These are phyloP conservation scores for Poecilia velifera DNA, from an alignment of 2,797 vertebrate species.

Conservation along the genomic window DNA sequence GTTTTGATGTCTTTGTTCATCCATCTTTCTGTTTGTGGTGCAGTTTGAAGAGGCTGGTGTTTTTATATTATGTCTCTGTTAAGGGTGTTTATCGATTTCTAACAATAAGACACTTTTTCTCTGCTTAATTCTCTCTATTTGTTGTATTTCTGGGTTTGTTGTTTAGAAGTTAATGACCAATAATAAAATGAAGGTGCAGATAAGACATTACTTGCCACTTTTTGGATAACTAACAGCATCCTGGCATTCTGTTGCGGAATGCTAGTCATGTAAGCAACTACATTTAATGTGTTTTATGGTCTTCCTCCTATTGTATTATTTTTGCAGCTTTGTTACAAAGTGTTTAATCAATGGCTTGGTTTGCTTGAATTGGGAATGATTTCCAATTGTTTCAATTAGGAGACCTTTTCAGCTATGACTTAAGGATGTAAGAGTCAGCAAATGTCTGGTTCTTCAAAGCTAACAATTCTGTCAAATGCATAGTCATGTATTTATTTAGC, in stretches of 20 bases:
- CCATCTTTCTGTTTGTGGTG: slow-evolving; percentile 8
- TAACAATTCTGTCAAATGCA: background rate
- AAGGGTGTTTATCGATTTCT: slow-evolving; percentile 4
- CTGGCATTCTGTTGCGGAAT: slow-evolving; percentile 8
- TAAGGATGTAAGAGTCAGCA: slow-evolving; percentile 5
- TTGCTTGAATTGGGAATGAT: slow-evolving; percentile 34
- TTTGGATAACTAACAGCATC: slow-evolving; percentile 10
- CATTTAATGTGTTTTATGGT: slow-evolving; percentile 5
- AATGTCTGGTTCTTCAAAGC: slow-evolving; percentile 14
- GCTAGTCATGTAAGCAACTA: slow-evolving; percentile 15
- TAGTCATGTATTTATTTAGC: background rate
- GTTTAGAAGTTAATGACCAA: background rate
- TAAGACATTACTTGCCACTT: background rate
- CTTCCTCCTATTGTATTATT: slow-evolving; percentile 13
- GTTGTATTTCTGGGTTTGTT: background rate
- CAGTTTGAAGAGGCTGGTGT: background rate
- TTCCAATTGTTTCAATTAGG: slow-evolving; percentile 25
- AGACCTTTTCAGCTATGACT: slow-evolving; percentile 12
- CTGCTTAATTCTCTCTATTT: background rate
- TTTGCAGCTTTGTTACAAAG: slow-evolving; percentile 30
- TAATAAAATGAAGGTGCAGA: slow-evolving; percentile 1
- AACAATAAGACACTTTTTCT: background rate
- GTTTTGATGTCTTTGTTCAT: slow-evolving; percentile 36
- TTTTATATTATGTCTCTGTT: slow-evolving; percentile 2
- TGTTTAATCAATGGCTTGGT: slow-evolving; percentile 29